Conservation (phyloP, 37 sponge, comb jelly and placozoan species). For the Haliclona indistincta region DNA sequence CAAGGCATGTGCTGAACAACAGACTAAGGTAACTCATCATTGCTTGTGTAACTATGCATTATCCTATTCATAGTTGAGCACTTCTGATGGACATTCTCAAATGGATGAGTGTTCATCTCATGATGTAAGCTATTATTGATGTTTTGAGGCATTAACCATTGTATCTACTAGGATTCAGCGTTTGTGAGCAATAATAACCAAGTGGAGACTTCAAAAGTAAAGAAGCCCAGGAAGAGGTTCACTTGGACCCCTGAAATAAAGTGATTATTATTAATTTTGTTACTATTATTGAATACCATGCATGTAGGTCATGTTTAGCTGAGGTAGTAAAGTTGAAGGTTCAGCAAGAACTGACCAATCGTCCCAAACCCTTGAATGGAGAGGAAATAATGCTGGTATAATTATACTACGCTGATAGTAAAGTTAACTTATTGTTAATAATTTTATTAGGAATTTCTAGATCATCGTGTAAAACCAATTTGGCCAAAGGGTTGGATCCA, state of each 20-base stretch:
- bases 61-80: no score
- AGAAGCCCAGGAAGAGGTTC: constrained; percentile 61
- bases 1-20: neutral
- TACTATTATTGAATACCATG: neutral
- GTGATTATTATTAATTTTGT: constrained; percentile 21
- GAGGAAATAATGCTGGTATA: constrained; percentile 52
- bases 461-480: constrained; percentile 53
- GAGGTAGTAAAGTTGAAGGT: constrained; percentile 55
- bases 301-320: constrained; percentile 51
- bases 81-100: no score
- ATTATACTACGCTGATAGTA: neutral
- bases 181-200: no score
- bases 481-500: constrained; percentile 88
- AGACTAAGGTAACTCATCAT: neutral
- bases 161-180: no score
- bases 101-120: no score
- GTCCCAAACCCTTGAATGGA: constrained; percentile 15
- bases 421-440: neutral
- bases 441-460: constrained; percentile 57
- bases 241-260: constrained; percentile 47
- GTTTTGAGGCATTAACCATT: no score
- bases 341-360: constrained; percentile 20
- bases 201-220: constrained; percentile 14
- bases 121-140: no score
- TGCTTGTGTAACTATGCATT: no score